Evolutionary conservation across 2,888 invertebrate species (phyloP), one percentile per base, ranked within the genome.

Genomic region (Xanthorhoe designata): DNA sequence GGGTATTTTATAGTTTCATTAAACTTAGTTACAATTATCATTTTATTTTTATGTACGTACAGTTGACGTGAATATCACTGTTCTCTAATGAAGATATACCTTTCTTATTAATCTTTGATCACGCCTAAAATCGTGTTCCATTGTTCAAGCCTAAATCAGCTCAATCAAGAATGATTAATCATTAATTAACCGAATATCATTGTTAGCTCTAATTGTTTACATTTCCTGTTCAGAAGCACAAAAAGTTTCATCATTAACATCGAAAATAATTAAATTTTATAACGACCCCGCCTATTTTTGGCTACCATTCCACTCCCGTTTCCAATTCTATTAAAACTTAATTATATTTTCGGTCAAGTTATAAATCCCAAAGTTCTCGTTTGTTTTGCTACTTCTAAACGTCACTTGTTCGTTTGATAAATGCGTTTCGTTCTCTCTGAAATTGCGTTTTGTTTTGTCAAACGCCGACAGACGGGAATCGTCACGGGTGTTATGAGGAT

Each of bases 301-400:
- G 92, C 93, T 93, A 93, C 93, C 92, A 91, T 82, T 85, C 85
- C 88, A 92, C 92, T 92, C 91, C 92, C 82, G 93, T 92, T 89
- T 88, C 77, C 83, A 84, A 90, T 92, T 93, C 92, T 91, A 93
- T 93, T 93, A 93, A 92, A 92, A 92, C 92, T 92, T 93, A 93
- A 93, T 93, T 93, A 93, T 90, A 91, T 92, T 92, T 91, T 92
- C 91, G 85, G 81, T 75, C 80, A 75, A 84, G 87, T 86, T 87
- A 87, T 88, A 90, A 88, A 90, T 88, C 82, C 87, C 81, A 85
- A 89, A 86, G 87, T 87, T 83, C 85, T 83, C 81, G 85, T 93
- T 92, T 92, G 92, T 91, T 92, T 92, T 91, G 92, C 92, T 93
- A 91, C 92, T 92, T 88, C 86, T 84, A 89, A 87, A 88, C 90